phyloP scores from a whole-genome alignment of 2,113 vertebrate species.

The Oncorhynchus mykiss region DNA sequence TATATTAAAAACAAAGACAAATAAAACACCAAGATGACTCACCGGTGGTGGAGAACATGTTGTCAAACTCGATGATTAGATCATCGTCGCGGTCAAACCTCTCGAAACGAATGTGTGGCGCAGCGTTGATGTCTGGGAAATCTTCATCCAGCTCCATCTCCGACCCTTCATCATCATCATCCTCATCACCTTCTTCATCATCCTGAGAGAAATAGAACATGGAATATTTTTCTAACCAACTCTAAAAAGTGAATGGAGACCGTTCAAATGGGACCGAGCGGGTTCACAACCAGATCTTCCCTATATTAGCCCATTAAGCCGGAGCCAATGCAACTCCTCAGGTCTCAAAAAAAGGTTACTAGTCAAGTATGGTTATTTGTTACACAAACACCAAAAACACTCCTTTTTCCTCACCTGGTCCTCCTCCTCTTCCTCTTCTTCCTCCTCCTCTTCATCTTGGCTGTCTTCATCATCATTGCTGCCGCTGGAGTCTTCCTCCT shows the following conservation, averaged over 20 bases:
- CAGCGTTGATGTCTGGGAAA: conserved; percentile 90
- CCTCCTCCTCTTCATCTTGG: conserved; percentile 92
- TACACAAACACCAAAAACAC: background rate
- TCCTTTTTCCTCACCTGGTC: conserved; percentile 79
- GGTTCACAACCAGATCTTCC: too few relatives aligned
- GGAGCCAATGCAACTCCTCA: background rate
- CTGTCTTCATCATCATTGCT: conserved; percentile 94
- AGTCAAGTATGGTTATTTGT: background rate
- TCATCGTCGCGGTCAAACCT: conserved; percentile 93
- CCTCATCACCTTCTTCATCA: conserved; percentile 93
- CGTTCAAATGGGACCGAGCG: too few relatives aligned
- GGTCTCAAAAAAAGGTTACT: background rate
- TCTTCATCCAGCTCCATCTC: conserved; percentile 96
- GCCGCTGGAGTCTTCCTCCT: conserved; percentile 92
- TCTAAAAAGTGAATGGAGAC: too few relatives aligned
- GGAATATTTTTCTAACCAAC: too few relatives aligned
- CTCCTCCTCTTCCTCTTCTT: conserved; percentile 88
- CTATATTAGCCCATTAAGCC: background rate
- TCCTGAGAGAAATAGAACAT: conserved; percentile 67
- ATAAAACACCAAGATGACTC: conserved; percentile 36
- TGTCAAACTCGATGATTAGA: conserved; percentile 97
- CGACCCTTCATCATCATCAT: conserved; percentile 92
- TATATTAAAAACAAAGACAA: background rate
- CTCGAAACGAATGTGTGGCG: conserved; percentile 91
- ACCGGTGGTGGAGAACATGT: conserved; percentile 96